These are phyloP conservation scores for Atta cephalotes DNA, from an alignment of 1,140 invertebrate genomes.

Conservation along the genomic window DNA sequence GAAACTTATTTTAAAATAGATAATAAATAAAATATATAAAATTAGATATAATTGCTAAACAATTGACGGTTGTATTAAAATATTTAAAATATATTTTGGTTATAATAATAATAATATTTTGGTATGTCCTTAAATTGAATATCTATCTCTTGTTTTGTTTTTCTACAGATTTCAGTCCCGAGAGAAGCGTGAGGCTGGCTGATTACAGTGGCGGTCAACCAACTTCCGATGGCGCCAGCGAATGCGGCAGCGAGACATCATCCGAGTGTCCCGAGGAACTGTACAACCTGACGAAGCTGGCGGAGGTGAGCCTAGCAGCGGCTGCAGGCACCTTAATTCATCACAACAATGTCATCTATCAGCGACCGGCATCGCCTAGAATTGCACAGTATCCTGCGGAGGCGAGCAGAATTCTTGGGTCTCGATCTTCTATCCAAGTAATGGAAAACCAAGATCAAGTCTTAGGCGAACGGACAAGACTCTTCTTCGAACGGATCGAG, in stretches of 20 bases:
- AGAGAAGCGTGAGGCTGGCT: slow-evolving; percentile 80
- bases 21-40: not conserved
- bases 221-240: slow-evolving; percentile 84
- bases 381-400: slow-evolving; percentile 68
- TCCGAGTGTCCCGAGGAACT: slow-evolving; percentile 89
- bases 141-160: not conserved
- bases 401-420: slow-evolving; percentile 29
- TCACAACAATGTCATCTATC: slow-evolving; percentile 77
- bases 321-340: slow-evolving; percentile 87
- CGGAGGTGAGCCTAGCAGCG: slow-evolving; percentile 90
- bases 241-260: slow-evolving; percentile 84
- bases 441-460: slow-evolving; percentile 62
- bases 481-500: slow-evolving; percentile 83
- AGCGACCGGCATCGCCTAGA: slow-evolving; percentile 75
- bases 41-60: not conserved
- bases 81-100: not conserved
- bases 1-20: not conserved
- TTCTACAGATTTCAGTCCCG: slow-evolving; percentile 81
- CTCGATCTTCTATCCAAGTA: slow-evolving; percentile 44
- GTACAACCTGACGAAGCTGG: slow-evolving; percentile 91
- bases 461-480: slow-evolving; percentile 77
- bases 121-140: not conserved
- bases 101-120: not conserved
- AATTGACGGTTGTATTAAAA: not conserved
- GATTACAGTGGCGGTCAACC: slow-evolving; percentile 82